Evolutionary conservation across 30 jellyfish, hydroid and myxozoan genomes (phyloP), one percentile per base, ranked within the genome.

Genomic region (Hydractinia echinata): DNA sequence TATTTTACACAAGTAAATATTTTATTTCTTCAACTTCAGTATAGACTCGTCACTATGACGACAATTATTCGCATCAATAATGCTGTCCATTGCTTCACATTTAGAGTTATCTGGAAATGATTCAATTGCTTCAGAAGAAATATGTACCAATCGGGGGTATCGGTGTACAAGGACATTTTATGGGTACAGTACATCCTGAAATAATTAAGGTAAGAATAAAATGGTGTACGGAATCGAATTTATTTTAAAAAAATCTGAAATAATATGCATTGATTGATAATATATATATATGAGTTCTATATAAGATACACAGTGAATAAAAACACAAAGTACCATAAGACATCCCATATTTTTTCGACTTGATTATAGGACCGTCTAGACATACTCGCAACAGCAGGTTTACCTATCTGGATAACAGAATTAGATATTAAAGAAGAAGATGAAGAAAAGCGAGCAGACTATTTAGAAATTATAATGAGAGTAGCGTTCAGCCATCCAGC

Each of bases 321-420:
- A 2, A 30, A 30, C 44, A 30, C 44, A 30, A 30, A 30, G 69
- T 58, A 16, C 0, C 69, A 58, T 11, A 3, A 58, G 18, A 7
- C 0, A 64, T 64, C 74, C 0, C 15, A 30, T 30, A 64, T 64
- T 64, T 64, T 13, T 71, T 4, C 51, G 51, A 4, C 7, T 71
- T 30, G 44, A 30, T 30, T 71, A 7, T n/a, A 91, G 97, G 97
- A 85, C n/a, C 76, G 97, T 53, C 80, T 91, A 6, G 95, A 91
- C 58, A 86, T 82, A 15, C 83, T 91, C 8, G 91, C 96, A 16
- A 71, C 72, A 67, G 94, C 92, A 10, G 95, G 95, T 7, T 77
- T 91, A 11, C 97, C 97, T 30, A 91, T 91, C n/a, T 91, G 97
- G 97, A 82, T 91, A 69, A 91, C 97, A 5, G 97, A 91, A 81